phyloP scores from a whole-genome alignment of 1,140 invertebrate species.

The Drosophila tropicalis region DNA sequence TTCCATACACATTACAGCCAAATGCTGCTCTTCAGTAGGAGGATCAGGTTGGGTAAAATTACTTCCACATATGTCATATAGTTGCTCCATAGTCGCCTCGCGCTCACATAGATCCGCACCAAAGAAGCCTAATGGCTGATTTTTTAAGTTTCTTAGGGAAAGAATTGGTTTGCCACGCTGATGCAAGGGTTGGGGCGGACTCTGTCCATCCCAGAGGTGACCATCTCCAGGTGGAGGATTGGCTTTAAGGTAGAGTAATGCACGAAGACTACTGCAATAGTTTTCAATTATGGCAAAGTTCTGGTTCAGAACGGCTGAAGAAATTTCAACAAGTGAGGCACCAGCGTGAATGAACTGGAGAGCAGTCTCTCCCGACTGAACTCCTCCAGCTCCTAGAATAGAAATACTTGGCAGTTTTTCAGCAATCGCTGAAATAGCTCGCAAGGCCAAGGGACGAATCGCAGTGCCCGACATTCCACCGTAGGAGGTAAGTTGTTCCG shows the following conservation, averaged over 20 bases:
- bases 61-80: constrained; percentile 55
- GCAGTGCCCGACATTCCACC: constrained; percentile 98
- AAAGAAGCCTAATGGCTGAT: constrained; percentile 88
- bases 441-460: constrained; percentile 94
- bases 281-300: constrained; percentile 97
- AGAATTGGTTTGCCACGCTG: constrained; percentile 95
- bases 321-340: constrained; percentile 94
- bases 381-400: constrained; percentile 97
- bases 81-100: constrained; percentile 86
- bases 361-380: constrained; percentile 96
- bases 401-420: constrained; percentile 93
- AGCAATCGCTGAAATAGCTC: constrained; percentile 93
- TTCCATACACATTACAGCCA: constrained; percentile 43
- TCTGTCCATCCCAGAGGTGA: constrained; percentile 95
- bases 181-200: constrained; percentile 93
- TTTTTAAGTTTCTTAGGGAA: constrained; percentile 83
- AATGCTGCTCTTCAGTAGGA: constrained; percentile 39
- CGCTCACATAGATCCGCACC: constrained; percentile 91
- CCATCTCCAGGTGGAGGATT: constrained; percentile 85
- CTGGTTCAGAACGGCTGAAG: constrained; percentile 98
- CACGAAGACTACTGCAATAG: constrained; percentile 94
- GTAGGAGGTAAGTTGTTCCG: constrained; percentile 93
- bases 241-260: constrained; percentile 93
- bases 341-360: constrained; percentile 96
- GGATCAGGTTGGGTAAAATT: not conserved